Base-by-base conservation (phyloP, 1,140 invertebrate genomes). In the Bombus superbus region DNA sequence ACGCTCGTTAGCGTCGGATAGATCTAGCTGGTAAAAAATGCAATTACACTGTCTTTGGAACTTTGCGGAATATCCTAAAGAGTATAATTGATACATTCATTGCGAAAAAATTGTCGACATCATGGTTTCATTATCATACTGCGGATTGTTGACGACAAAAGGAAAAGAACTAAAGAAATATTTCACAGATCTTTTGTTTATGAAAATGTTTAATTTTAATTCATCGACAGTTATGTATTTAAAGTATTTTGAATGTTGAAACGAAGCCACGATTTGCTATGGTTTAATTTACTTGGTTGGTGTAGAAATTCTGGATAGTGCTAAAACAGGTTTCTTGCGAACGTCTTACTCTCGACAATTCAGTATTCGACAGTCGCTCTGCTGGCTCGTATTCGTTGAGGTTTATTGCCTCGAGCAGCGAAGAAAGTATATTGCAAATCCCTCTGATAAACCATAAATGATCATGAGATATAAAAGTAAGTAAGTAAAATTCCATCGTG, bases 341-440 rank as follows among this genome's bases (percentile, higher is more conserved):
- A 88, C 83, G 78, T 86, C 88, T 89, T 68, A 85, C 47, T 81
- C 73, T 72, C 40, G 72, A 73, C 57, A 72, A 64, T 68, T 84
- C 64, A 64, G 53, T 88, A 79, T 87, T 87, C 80, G 85, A 83
- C 72, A 77, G 66, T 81, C 77, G 42, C 59, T 66, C 57, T 77
- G 68, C 35, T 71, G 84, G 77, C 68, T 73, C 73, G 85, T 76
- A 78, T 76, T 77, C 71, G 53, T 81, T 78, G 74, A 76, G 77
- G 38, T 84, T 78, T 81, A 77, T 77, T 68, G 79, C 78, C 83
- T 87, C 62, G 64, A 81, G 76, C 38, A 68, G 53, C 68, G 76
- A 87, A 82, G 85, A 89, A 89, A 87, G 77, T 89, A 81, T 76
- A 87, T 85, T 73, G 76, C 77, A 81, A 87, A 84, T 74, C 76